These are phyloP conservation scores for Anseranas semipalmata DNA, from an alignment of 2,113 vertebrate genomes.

Conservation along the genomic window DNA sequence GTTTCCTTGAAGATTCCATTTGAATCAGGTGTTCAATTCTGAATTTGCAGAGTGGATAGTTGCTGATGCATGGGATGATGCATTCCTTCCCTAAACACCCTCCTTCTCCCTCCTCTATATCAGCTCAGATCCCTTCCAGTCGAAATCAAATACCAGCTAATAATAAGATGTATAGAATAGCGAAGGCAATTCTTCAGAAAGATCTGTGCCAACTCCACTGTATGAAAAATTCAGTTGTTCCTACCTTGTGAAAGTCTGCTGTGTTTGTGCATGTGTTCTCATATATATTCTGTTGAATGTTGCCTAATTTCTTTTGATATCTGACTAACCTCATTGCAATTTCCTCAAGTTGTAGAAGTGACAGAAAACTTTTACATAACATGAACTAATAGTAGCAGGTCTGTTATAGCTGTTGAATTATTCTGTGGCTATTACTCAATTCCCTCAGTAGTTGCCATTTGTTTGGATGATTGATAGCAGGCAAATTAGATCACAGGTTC, in stretches of 20 bases:
- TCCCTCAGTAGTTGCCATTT: neutral
- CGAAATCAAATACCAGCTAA: constrained; percentile 18
- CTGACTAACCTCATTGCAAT: constrained; percentile 45
- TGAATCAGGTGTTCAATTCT: neutral
- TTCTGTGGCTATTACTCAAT: neutral
- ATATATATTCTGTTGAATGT: neutral
- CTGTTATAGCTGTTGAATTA: neutral
- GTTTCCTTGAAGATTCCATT: neutral
- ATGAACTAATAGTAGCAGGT: neutral
- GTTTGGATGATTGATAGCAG: neutral
- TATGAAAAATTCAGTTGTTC: neutral
- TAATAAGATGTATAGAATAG: neutral
- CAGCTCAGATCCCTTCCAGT: constrained; percentile 5
- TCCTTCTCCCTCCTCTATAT: neutral
- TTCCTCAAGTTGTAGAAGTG: neutral
- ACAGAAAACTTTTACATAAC: constrained; percentile 12
- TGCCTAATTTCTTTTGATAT: constrained; percentile 47
- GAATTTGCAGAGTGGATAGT: neutral
- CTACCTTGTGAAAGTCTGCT: neutral
- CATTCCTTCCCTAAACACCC: neutral
- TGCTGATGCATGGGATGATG: neutral
- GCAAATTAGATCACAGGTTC: neutral
- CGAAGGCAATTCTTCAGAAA: constrained; percentile 12
- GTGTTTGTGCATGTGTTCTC: neutral
- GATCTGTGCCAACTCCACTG: neutral